Percentiles rank a stretch among this genome's conserved stretches.
phyloP scores from a whole-genome alignment of 2,888 invertebrate species.

The Brenthis daphne region DNA sequence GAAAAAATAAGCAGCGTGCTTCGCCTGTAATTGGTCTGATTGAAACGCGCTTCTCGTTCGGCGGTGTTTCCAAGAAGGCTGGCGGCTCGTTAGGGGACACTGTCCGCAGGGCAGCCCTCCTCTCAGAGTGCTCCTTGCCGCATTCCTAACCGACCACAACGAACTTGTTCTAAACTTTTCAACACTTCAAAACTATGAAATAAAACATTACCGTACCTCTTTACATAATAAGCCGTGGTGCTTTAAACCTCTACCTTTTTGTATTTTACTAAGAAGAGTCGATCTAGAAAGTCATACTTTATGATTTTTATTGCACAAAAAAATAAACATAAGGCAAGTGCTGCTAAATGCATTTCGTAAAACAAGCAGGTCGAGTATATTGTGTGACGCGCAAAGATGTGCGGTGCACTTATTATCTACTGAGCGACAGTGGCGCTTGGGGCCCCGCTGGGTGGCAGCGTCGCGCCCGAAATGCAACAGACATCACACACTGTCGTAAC shows the following conservation, averaged over 20 bases:
- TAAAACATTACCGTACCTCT: too few relatives aligned
- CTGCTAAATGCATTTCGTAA: constrained; percentile 53
- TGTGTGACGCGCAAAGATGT: constrained; percentile 62
- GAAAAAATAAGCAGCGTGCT: constrained; percentile 68
- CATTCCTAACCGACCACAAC: constrained; percentile 40
- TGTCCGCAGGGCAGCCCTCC: constrained; percentile 58
- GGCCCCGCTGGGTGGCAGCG: constrained; percentile 72
- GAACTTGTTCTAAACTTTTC: constrained; percentile 29
- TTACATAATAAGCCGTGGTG: too few relatives aligned
- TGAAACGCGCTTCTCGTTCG: constrained; percentile 74
- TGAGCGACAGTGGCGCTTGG: constrained; percentile 53
- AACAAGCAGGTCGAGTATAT: constrained; percentile 53
- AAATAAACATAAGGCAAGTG: constrained; percentile 30
- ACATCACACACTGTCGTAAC: constrained; percentile 27
- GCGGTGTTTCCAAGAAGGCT: constrained; percentile 68
- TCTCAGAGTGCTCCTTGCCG: constrained; percentile 42
- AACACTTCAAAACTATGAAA: background rate
- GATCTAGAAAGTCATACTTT: background rate
- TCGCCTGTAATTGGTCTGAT: constrained; percentile 78
- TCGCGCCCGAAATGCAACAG: constrained; percentile 59
- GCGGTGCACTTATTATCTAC: constrained; percentile 73
- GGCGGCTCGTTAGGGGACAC: constrained; percentile 72
- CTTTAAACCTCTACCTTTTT: too few relatives aligned
- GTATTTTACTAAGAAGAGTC: too few relatives aligned
- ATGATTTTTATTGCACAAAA: background rate